Percentiles rank a stretch among this genome's conserved stretches.
These are phyloP conservation scores for Poicephalus gulielmi DNA, from an alignment of 2,113 vertebrate genomes.

Conservation along the genomic window DNA sequence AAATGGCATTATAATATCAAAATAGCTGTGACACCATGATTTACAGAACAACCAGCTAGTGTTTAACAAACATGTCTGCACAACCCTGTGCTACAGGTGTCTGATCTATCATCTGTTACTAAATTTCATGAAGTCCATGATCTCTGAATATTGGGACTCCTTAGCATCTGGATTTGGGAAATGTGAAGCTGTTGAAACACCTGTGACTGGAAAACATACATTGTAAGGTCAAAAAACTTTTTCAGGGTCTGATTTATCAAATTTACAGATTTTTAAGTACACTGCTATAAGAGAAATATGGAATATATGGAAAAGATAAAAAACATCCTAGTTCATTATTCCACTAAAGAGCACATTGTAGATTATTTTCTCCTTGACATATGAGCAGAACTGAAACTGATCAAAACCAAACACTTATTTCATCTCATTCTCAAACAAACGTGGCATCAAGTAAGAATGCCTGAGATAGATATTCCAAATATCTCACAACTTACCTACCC, in stretches of 20 bases:
- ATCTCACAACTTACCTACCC: not conserved
- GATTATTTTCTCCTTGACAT: not conserved
- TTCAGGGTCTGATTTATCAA: not conserved
- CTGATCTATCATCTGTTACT: not conserved
- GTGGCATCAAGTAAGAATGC: not conserved
- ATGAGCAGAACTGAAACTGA: not conserved
- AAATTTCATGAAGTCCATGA: not conserved
- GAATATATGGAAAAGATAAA: not conserved
- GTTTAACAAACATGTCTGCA: not conserved
- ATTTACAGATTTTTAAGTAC: not conserved
- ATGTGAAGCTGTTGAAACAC: not conserved
- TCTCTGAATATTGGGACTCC: not conserved
- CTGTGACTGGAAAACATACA: not conserved
- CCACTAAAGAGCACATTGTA: not conserved
- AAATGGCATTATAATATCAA: not conserved
- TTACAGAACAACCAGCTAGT: not conserved
- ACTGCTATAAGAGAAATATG: not conserved
- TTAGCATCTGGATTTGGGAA: not conserved
- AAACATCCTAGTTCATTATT: not conserved
- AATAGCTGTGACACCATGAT: not conserved
- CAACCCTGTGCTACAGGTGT: not conserved
- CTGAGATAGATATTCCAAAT: not conserved
- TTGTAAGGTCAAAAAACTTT: not conserved
- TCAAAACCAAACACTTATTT: not conserved
- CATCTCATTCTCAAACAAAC: not conserved